Evolutionary conservation across 2,113 vertebrate genomes (phyloP).

Genomic region (Psephotus haematonotus): DNA sequence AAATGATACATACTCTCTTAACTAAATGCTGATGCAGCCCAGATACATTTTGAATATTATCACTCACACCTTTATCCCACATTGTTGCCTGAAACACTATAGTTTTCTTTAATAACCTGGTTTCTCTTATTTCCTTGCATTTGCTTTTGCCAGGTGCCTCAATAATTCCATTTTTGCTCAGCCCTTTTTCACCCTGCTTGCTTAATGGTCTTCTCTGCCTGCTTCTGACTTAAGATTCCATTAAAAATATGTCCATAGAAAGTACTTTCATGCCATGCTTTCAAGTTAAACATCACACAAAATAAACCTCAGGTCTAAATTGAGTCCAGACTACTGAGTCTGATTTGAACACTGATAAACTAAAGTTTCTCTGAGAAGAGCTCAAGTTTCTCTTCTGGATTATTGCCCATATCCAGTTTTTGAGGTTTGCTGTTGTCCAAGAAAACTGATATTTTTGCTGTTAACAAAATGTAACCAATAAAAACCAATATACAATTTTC

Average conservation of each 20-base stretch:
- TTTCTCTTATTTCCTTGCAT: conserved; percentile 1
- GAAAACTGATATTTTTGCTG: not conserved
- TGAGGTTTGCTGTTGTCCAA: not conserved
- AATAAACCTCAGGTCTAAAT: conserved; percentile 51
- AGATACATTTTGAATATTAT: not conserved
- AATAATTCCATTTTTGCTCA: not conserved
- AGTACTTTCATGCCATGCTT: conserved; percentile 37
- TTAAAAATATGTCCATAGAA: conserved; percentile 22
- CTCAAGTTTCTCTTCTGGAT: conserved; percentile 35
- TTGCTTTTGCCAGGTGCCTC: conserved; percentile 14
- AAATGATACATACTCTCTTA: not conserved
- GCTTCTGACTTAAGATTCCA: conserved; percentile 54
- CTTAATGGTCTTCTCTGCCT: conserved; percentile 28
- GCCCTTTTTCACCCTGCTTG: not conserved
- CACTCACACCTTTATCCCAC: not conserved
- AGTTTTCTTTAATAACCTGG: not conserved
- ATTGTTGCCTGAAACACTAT: conserved; percentile 14
- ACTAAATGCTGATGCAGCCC: not conserved
- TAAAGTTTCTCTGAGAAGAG: conserved; percentile 5
- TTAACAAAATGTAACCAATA: conserved; percentile 12
- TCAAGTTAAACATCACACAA: conserved; percentile 37
- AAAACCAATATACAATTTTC: not conserved
- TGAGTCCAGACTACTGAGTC: conserved; percentile 30
- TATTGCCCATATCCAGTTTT: conserved; percentile 26
- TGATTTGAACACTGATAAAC: conserved; percentile 51